Base-by-base conservation (phyloP, 2,113 vertebrate genomes). In the Oryzias javanicus region DNA sequence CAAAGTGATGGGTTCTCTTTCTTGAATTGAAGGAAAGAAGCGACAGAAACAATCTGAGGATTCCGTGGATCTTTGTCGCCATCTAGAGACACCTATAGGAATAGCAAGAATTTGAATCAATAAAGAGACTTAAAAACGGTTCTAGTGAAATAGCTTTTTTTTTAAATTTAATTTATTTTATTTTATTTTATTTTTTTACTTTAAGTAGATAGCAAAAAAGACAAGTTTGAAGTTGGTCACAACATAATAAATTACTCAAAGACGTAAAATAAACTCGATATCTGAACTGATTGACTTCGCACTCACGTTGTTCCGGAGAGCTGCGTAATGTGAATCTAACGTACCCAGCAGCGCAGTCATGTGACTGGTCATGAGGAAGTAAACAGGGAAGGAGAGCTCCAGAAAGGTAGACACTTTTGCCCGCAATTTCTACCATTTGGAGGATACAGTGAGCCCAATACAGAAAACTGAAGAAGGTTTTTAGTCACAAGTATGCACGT, bases 301-400 rank as follows among this genome's bases (percentile, higher is more conserved):
- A 52, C 50, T 3, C 27, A 64, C 60, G 55, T 55, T 5, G 18
- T 4, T n/a, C 56, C 72, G 71, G 78, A 6, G 29, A 50, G 42
- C 49, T 7, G 40, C 1, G 6, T 42, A 49, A 16, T 0, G 0
- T 0, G 19, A 81, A 88, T 73, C 70, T 45, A 86, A 74, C 81
- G 17, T 61, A 77, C 77, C 71, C 71, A 18, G 25, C 17, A 16
- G 12, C 17, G 20, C 4, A 72, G 80, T 90, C 88, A 90, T 67
- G 75, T 89, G 88, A 4, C 60, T 35, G 49, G 74, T 90, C 88
- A 88, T 77, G 86, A 84, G 88, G 83, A 83, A 73, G 81, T 86
- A 87, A 90, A 89, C 69, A 90, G 72, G 70, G 57, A 58, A 73
- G 51, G 67, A 48, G 45, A 44, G 25, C 18, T 41, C 49, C 4